Base-by-base conservation (phyloP, 2,113 vertebrate genomes). In the Nannobrachium achirus region DNA sequence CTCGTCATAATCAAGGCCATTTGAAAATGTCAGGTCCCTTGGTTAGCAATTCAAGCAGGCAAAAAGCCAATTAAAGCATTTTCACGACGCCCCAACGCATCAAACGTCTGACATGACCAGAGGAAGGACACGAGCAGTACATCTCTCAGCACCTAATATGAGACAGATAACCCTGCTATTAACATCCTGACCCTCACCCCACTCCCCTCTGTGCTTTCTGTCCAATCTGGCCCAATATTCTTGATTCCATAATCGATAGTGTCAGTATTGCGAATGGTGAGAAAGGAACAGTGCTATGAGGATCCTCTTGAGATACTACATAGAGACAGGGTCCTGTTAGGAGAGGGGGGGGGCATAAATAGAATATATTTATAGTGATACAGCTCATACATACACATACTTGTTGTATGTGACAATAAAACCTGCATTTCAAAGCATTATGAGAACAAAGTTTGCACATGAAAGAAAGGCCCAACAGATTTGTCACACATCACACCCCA, bases 31-130 rank as follows among this genome's bases (percentile, higher is more conserved):
- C 93, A 89, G 90, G 85, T 88, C 91, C 71, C 70, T 93, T 94
- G 84, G 91, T 96, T 94, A 94, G 92, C 92, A 89, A 94, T 95
- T 94, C 89, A 92, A 93, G 93, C 86, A 82, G 86, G 90, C 92
- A 83, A 69, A 44, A 79, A 71, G 74, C 89, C 94, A 94, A 94
- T 95, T 94, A 95, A 49, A 1, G 86, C 90, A 87, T 91, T 93
- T 93, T 93, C 93, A 87, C 92, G 79, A 94, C 74, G 93, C 93
- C 91, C 78, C 75, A 75, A 83, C 82, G 84, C 92, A 91, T 93
- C 89, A 89, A 89, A 93, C 79, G 89, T 39, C 88, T 92, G 95
- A 95, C 94, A 93, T 64, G 41, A 66, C 25, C 25, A 33, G 25
- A 33, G 25, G 67, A 71, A 73, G 68, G 60, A 87, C 88, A 87